Conservation (phyloP, 2,797 vertebrate species). For the Sebastes nivosus region DNA sequence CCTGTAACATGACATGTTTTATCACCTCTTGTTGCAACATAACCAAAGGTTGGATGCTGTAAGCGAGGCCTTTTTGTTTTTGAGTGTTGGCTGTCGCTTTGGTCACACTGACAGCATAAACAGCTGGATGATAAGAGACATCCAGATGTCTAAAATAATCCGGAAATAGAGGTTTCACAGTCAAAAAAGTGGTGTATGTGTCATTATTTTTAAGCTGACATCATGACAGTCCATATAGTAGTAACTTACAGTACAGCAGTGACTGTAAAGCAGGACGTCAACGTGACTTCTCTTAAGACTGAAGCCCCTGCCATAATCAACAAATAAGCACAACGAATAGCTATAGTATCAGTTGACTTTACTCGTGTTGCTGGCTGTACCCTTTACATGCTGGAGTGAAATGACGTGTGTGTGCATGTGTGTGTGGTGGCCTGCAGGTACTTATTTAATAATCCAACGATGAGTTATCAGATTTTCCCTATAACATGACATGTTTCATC, state of each 20-base stretch:
- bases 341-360: background rate
- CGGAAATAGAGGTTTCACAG: background rate
- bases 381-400: background rate
- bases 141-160: background rate
- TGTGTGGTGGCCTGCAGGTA: background rate
- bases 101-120: background rate
- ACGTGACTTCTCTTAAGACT: background rate
- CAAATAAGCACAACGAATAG: too few relatives aligned
- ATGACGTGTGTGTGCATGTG: background rate
- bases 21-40: background rate
- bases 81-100: background rate
- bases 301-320: background rate
- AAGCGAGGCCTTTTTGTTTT: background rate
- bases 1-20: background rate
- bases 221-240: too few relatives aligned
- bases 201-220: background rate
- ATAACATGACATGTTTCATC: background rate
- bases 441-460: background rate
- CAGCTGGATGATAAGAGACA: background rate
- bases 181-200: background rate
- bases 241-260: background rate
- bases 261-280: background rate
- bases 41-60: background rate
- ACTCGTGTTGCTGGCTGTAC: background rate
- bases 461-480: background rate